Evolutionary conservation across 2,888 invertebrate genomes (phyloP), one percentile per base, ranked within the genome.

Genomic region (Mellilla xanthometata): DNA sequence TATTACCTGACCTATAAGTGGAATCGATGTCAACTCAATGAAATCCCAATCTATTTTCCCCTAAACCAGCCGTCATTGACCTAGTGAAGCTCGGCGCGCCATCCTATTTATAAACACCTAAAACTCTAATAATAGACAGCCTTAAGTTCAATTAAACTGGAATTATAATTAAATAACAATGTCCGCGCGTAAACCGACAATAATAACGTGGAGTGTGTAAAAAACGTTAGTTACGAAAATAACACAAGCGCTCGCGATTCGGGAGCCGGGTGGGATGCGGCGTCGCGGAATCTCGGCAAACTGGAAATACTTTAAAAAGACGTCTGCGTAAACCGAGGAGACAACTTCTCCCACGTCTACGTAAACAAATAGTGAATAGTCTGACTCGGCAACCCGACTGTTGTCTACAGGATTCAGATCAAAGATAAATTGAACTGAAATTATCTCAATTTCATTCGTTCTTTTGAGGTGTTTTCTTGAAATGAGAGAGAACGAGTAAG

Each of bases 141-240:
- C 32, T 27, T 32, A 34, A 39, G 19, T 23, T 36, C 40, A 40
- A 40, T 46, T 46, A 32, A 22, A 40, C 19, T 35, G 30, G 35
- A 33, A 34, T 39, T 43, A 34, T 34, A 45, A 45, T 45, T 36
- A 39, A 39, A 48, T 33, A 33, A 33, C 41, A 38, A 33, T 38
- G 47, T 42, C 29, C 28, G 13, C 32, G 33, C 38, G 47, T 39
- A 38, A 40, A 38, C 31, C 28, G 39, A 33, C 28, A 36, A 51
- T 64, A 64, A 68, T 71, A 60, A 67, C 68, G 65, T 60, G 59
- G 71, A 69, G 47, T 59, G 55, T 58, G 55, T 52, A 28, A 47
- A 65, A 62, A 57, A 58, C n/a, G 65, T 62, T 56, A 61, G 59
- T 60, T 61, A 57, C 65, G 59, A 68, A 71, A 71, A 70, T 70